Percentiles rank a stretch among this genome's conserved stretches.
Conservation (phyloP, 2,797 vertebrate genomes). For the Macroramphosus scolopax region DNA sequence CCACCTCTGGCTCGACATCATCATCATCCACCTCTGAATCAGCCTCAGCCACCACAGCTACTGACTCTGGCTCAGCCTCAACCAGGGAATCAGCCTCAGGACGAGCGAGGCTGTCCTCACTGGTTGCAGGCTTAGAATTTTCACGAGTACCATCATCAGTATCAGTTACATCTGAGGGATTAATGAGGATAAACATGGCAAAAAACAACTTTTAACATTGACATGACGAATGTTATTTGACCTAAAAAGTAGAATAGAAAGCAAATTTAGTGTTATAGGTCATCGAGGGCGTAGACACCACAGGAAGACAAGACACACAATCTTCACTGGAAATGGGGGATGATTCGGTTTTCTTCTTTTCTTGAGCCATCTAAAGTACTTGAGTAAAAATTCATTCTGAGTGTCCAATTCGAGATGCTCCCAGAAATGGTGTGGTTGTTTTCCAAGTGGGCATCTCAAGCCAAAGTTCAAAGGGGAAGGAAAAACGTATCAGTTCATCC, state of each 20-base stretch:
- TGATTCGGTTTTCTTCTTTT: conserved; percentile 78
- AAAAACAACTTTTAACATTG: conserved; percentile 96
- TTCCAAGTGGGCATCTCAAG: conserved; percentile 25
- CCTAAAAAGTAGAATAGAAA: conserved; percentile 95
- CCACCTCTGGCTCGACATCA: conserved; percentile 44
- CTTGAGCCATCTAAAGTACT: conserved; percentile 37
- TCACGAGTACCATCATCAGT: conserved; percentile 99
- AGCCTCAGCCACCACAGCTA: conserved; percentile 49
- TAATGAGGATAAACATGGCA: conserved; percentile 99
- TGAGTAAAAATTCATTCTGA: conserved; percentile 35
- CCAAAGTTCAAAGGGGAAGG: conserved; percentile 17
- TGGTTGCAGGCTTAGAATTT: conserved; percentile 95
- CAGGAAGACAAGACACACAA: conserved; percentile 93
- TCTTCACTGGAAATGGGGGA: conserved; percentile 82
- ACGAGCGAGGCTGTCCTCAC: conserved; percentile 88
- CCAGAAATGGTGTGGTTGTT: conserved; percentile 12
- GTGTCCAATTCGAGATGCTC: conserved; percentile 31
- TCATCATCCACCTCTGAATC: conserved; percentile 59
- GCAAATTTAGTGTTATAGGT: conserved; percentile 93
- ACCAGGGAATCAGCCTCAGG: conserved; percentile 80
- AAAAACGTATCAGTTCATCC: conserved; percentile 20
- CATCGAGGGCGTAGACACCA: conserved; percentile 91
- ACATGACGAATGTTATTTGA: conserved; percentile 90
- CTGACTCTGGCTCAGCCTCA: conserved; percentile 58
- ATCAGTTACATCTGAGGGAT: conserved; percentile 99